Evolutionary conservation across 2,113 vertebrate genomes (phyloP), one percentile per base, ranked within the genome.

Genomic region (Recurvirostra avosetta): DNA sequence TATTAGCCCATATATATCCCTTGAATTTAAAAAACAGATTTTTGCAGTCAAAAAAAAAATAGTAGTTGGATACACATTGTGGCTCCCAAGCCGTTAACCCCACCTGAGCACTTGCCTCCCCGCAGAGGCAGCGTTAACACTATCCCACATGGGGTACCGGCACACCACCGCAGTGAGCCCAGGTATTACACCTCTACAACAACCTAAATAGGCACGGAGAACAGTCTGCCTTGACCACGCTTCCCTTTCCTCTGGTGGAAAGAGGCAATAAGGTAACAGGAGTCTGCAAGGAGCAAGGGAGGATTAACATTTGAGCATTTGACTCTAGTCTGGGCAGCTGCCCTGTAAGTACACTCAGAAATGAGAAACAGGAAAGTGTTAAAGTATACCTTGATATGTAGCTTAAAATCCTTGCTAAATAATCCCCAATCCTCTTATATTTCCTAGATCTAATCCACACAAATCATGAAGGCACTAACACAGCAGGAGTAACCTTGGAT

Each of bases 211-310:
- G 21, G n/a, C 32, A 20, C 0, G 21, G 58, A 23, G 19, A 75
- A 50, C 6, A 27, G 36, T 2, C 43, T 68, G 70, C n/a, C 40
- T 41, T 19, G 52, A 2, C 29, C 29, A 5, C 17, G 18, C 26
- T 63, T 47, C 22, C 36, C 53, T 12, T 30, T 45, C 14, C 56
- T 72, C 23, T 36, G 43, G 6, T n/a, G 23, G 22, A 49, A 52
- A 36, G 41, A 6, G 11, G 40, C 0, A 7, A 61, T 3, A 15
- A 0, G 0, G 19, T 9, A 74, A 43, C 5, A 29, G 12, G n/a
- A 56, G 11, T 11, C 34, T 86, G 36, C 49, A 70, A 47, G 55
- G 38, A 68, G 45, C 19, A 34, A 40, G 17, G n/a, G 47, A 52
- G 11, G 43, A 36, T 9, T 8, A 30, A 50, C 0, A 0, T 29